phyloP scores from a whole-genome alignment of 2,888 invertebrate species.

The Zaprionus obscuricornis region DNA sequence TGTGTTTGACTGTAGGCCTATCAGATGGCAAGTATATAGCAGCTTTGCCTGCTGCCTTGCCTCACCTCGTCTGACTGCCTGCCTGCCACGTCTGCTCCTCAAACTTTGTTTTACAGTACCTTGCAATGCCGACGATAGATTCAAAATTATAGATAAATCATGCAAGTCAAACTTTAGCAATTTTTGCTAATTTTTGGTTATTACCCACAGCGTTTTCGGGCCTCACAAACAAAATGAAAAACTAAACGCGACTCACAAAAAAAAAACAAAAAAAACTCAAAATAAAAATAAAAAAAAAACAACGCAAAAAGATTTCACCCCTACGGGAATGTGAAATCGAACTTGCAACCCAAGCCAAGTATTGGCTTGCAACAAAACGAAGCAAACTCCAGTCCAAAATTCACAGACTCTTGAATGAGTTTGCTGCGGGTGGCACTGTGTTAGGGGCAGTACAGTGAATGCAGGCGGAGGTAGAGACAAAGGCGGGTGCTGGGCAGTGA shows the following conservation, averaged over 20 bases:
- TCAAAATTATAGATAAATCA: slow-evolving; percentile 78
- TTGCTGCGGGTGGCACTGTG: too few species aligned
- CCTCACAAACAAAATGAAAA: slow-evolving; percentile 15
- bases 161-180: slow-evolving; percentile 80
- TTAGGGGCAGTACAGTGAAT: too few species aligned
- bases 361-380: too few species aligned
- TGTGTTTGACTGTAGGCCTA: slow-evolving; percentile 63
- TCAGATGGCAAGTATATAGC: slow-evolving; percentile 73
- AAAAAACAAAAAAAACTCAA: slow-evolving; percentile 12
- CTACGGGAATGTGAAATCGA: slow-evolving; percentile 79
- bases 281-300: slow-evolving; percentile 21
- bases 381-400: background rate
- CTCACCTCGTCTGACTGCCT: slow-evolving; percentile 23
- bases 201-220: slow-evolving; percentile 73
- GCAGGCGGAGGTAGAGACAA: too few species aligned
- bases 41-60: slow-evolving; percentile 30
- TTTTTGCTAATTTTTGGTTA: slow-evolving; percentile 79
- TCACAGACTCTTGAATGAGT: too few species aligned
- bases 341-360: slow-evolving; percentile 62
- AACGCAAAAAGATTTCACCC: slow-evolving; percentile 70
- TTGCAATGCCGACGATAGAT: slow-evolving; percentile 66
- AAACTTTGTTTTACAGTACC: slow-evolving; percentile 4
- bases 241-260: slow-evolving; percentile 49
- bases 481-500: background rate
- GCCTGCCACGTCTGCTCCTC: background rate